phyloP scores from a whole-genome alignment of 1,140 invertebrate species.

The Sogatella furcifera region DNA sequence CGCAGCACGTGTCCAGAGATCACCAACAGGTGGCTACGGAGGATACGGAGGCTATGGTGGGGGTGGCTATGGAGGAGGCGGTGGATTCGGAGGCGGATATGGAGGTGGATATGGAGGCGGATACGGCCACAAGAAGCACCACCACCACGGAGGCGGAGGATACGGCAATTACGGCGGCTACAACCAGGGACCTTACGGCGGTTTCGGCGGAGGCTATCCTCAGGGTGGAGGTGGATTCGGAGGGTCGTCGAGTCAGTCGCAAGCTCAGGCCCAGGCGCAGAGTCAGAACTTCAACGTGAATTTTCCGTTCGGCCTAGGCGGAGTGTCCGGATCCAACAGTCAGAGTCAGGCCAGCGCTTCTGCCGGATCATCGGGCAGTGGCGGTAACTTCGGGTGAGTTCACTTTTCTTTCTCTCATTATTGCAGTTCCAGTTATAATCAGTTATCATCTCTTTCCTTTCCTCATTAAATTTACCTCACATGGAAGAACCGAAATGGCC shows the following conservation, averaged over 20 bases:
- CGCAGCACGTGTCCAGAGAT: not conserved
- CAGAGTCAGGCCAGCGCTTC: constrained; percentile 4
- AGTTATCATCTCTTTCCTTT: too few species aligned
- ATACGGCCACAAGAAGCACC: constrained; percentile 1
- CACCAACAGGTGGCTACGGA: constrained; percentile 5
- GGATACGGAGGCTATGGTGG: constrained; percentile 4
- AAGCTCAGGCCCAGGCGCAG: constrained; percentile 1
- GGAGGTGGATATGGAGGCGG: constrained; percentile 5
- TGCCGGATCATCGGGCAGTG: not conserved
- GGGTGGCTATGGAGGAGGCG: constrained; percentile 2
- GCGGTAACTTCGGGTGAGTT: not conserved
- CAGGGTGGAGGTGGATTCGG: not conserved
- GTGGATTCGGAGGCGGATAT: constrained; percentile 7
- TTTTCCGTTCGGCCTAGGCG: constrained; percentile 1
- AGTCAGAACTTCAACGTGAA: not conserved
- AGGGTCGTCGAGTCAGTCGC: not conserved
- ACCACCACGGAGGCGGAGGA: constrained; percentile 2
- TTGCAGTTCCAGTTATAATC: too few species aligned
- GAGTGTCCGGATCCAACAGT: not conserved
- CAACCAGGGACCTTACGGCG: not conserved
- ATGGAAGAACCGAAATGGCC: too few species aligned
- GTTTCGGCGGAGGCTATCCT: not conserved
- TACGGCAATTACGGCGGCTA: not conserved
- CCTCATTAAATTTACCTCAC: too few species aligned
- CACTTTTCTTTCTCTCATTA: too few species aligned